Evolutionary conservation across 2,797 vertebrate genomes (phyloP).

Genomic region (Myotis planiceps): DNA sequence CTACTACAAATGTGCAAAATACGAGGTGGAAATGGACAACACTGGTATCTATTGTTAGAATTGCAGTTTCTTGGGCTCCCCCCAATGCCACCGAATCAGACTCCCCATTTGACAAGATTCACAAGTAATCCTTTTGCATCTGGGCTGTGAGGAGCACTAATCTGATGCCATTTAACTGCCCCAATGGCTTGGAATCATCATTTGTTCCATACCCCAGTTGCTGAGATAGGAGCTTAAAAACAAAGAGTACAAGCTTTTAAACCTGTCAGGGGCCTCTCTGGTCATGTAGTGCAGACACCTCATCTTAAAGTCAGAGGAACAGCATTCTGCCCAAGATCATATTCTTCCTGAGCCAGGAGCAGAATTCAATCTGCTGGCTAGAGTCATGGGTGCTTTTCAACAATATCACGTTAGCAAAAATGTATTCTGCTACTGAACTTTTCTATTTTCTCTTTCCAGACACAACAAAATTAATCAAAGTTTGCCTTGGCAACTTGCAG

Average conservation of each 20-base stretch:
- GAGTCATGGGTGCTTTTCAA: background rate
- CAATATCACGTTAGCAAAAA: background rate
- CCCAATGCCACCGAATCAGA: fast-evolving
- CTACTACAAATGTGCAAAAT: background rate
- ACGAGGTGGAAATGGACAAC: no score
- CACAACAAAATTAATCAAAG: background rate
- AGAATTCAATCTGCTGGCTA: background rate
- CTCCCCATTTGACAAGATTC: background rate
- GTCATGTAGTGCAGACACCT: background rate
- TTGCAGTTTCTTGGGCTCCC: background rate
- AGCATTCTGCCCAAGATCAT: background rate
- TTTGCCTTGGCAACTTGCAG: background rate
- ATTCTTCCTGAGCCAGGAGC: background rate
- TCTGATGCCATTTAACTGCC: background rate
- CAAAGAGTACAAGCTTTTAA: background rate
- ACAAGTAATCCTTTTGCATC: background rate
- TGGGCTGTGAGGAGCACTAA: background rate
- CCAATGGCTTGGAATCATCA: background rate
- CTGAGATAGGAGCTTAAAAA: background rate
- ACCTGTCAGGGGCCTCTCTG: background rate
- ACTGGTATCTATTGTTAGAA: background rate
- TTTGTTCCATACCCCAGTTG: fast-evolving
- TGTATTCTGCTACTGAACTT: background rate
- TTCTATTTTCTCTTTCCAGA: background rate
- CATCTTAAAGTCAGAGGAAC: background rate